Percentiles rank a stretch among this genome's conserved stretches.
Evolutionary conservation across 1,140 invertebrate species (phyloP).

Genomic region (Drosophila persimilis): DNA sequence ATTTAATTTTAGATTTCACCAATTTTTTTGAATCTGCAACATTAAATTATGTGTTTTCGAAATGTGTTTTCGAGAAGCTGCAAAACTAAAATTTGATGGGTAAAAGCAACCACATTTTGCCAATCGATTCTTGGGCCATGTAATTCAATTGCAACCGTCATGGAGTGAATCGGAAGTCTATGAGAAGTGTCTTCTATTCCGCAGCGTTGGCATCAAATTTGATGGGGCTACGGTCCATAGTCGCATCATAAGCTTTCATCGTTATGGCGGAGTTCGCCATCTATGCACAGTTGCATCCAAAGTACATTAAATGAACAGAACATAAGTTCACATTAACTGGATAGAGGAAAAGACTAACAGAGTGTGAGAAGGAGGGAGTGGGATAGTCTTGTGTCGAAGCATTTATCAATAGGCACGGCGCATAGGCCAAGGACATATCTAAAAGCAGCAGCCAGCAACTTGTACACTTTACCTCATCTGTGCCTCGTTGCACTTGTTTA

Average conservation of each 20-base stretch:
- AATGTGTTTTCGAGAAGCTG: constrained; percentile 25
- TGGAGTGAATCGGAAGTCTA: not conserved
- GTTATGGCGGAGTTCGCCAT: not conserved
- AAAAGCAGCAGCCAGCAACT: constrained; percentile 25
- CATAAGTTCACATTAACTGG: constrained; percentile 35
- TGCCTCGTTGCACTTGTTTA: constrained; percentile 50
- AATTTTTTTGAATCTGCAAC: too few species aligned
- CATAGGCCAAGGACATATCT: constrained; percentile 65
- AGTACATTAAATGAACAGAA: constrained; percentile 35
- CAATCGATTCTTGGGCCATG: constrained; percentile 1
- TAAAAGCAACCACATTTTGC: constrained; percentile 18
- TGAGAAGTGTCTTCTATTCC: not conserved
- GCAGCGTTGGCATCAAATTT: constrained; percentile 30
- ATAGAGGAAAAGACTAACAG: not conserved
- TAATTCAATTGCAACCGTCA: constrained; percentile 16
- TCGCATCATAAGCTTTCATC: constrained; percentile 33
- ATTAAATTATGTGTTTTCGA: too few species aligned
- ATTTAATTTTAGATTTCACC: too few species aligned
- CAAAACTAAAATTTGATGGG: constrained; percentile 45
- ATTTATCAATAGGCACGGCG: constrained; percentile 34
- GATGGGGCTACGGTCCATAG: constrained; percentile 15
- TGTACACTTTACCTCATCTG: not conserved
- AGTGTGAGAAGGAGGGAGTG: not conserved
- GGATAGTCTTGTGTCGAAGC: constrained; percentile 1
- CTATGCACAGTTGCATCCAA: constrained; percentile 1